Base-by-base conservation (phyloP, 2,797 vertebrate species). In the Hippocampus kuda region DNA sequence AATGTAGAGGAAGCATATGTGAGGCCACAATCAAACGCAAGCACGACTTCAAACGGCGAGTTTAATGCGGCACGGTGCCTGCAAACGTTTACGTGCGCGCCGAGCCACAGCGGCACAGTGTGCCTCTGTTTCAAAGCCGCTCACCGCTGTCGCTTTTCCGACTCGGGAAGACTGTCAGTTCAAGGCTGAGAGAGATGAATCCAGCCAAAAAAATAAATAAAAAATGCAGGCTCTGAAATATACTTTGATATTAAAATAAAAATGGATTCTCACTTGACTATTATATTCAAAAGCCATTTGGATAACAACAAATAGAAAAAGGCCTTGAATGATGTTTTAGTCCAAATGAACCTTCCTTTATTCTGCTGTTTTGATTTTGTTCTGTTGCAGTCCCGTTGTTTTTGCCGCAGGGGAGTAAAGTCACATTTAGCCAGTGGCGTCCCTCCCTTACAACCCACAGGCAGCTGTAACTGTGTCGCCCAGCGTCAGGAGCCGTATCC, bases 21-120 rank as follows among this genome's bases (percentile, higher is more conserved):
- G 8, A 30, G 27, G 26, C 56, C 56, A 16, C 56, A 34, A 34
- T 60, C 16, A 61, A 38, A 61, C 59, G 6, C 59, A 38, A 38
- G 11, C 7, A 16, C 30, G 9, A 61, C 59, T 34, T 61, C 59
- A 61, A 61, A 38, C 11, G 18, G 16, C 16, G 22, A 53, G 51
- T n/a, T 22, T 10, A n/a, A 53, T 2, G 62, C 13, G 12, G 7
- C 41, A 1, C n/a, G n/a, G 42, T 15, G 42, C 63, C 63, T 65
- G 63, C 65, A 60, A 70, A 75, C 10, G 42, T 69, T 69, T 67
- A 80, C 69, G 69, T 57, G 53, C 72, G 44, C 34, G 1, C 72
- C 26, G 75, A 79, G 69, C 81, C 79, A 75, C 85, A 75, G 74
- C 3, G 49, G 75, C 79, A 84, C 84, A 85, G 82, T 77, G 77